A percentile compares a stretch with the other conserved stretches of the same genome.
Conservation (phyloP, 1,140 invertebrate genomes). For the Hermetia illucens region DNA sequence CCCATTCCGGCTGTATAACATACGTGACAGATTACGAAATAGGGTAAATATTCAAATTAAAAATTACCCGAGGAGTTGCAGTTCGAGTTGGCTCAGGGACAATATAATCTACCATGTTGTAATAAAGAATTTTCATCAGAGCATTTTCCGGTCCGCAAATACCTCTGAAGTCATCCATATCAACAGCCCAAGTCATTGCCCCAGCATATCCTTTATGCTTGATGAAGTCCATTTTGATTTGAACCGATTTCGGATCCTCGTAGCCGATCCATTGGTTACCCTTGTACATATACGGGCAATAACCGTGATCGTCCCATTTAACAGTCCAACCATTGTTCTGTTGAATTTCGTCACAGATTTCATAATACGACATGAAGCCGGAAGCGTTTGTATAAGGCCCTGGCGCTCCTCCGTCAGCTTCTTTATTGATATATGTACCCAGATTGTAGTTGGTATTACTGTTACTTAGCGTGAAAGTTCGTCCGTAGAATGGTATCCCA, state of each 20-base stretch:
- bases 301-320: constrained; percentile 67
- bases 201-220: constrained; percentile 68
- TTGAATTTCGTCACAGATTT: constrained; percentile 66
- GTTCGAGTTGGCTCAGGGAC: constrained; percentile 51
- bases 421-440: constrained; percentile 75
- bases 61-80: constrained; percentile 45
- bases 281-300: constrained; percentile 73
- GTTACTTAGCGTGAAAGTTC: constrained; percentile 60
- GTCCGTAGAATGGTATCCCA: constrained; percentile 75
- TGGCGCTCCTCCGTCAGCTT: constrained; percentile 67
- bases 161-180: constrained; percentile 73
- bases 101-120: constrained; percentile 56
- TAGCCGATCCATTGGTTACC: constrained; percentile 86
- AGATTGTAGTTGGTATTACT: constrained; percentile 70
- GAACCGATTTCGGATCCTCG: constrained; percentile 63
- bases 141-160: constrained; percentile 59
- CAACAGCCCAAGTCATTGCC: constrained; percentile 80
- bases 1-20: constrained; percentile 48
- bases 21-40: constrained; percentile 3
- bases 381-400: constrained; percentile 73
- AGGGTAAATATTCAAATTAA: background rate
- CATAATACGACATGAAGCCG: constrained; percentile 80
- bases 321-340: constrained; percentile 58
- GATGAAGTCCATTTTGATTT: constrained; percentile 79
- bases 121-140: constrained; percentile 52